Conservation (phyloP, 2,113 vertebrate genomes). For the Spheniscus mendiculus region DNA sequence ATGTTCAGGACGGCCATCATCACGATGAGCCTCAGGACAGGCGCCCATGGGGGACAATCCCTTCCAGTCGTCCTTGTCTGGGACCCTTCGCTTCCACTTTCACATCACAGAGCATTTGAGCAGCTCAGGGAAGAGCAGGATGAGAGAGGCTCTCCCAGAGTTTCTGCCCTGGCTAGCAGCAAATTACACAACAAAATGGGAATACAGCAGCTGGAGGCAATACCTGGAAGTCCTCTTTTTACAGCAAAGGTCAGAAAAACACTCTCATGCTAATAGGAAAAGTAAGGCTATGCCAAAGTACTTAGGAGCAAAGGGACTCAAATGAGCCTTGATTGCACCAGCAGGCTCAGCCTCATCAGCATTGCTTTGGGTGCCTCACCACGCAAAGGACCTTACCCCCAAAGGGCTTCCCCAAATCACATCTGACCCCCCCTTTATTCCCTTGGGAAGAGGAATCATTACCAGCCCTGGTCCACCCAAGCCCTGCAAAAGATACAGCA, state of each 20-base stretch:
- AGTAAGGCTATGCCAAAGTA: background rate
- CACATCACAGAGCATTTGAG: accelerated
- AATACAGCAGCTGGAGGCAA: background rate
- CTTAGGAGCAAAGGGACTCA: background rate
- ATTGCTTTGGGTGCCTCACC: background rate
- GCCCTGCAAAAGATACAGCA: background rate
- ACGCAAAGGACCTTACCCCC: too few species aligned
- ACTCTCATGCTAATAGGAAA: background rate
- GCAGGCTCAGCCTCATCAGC: background rate
- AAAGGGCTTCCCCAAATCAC: background rate
- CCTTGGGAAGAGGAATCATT: background rate
- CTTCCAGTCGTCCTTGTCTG: background rate
- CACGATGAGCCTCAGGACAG: background rate
- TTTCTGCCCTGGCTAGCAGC: background rate
- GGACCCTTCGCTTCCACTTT: background rate
- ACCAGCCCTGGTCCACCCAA: background rate
- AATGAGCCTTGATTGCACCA: background rate
- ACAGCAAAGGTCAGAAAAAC: background rate
- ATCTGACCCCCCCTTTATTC: background rate
- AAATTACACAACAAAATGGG: background rate
- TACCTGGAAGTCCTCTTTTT: background rate
- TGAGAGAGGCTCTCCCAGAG: background rate
- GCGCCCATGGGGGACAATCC: accelerated
- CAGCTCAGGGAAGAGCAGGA: background rate
- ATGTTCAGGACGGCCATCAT: background rate